Base-by-base conservation (phyloP, 2,797 vertebrate genomes). In the Botia kubotai region DNA sequence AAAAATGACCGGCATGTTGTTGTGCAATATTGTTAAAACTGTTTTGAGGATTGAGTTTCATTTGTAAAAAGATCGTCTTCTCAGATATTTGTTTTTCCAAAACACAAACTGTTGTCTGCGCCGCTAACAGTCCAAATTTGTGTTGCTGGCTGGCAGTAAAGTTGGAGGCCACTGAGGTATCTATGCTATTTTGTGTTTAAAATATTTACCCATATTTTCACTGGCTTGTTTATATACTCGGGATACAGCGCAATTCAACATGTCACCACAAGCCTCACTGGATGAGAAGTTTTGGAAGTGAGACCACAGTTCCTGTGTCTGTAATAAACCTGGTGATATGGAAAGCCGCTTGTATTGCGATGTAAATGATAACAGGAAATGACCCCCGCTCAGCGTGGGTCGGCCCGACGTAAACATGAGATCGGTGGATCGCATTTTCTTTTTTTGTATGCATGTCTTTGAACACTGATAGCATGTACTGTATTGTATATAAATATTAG, bases 221-320 rank as follows among this genome's bases (percentile, higher is more conserved):
- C 39, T 62, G 82, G 77, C 79, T 85, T 84, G 85, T 90, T 92
- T 89, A 89, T 84, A 87, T 92, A 89, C 86, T 85, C 79, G 80
- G 74, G 87, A 90, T 90, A 77, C 87, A 86, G 75, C 57, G 74
- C 84, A 87, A 88, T 88, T 78, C 74, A 75, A 21, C 75, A n/a
- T 68, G 75, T 78, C 78, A 65, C 80, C 72, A 71, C 67, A 84
- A 85, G 85, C 58, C 70, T 86, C 82, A 19, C n/a, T 53, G 21
- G 12, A n/a, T 29, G 62, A 36, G 77, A 71, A 81, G 23, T 75
- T 80, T 17, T 75, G 23, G 68, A 86, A 87, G 80, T 69, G 74
- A 16, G 66, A 68, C 84, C 71, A 57, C 19, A 21, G 55, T 57
- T 19, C 53, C 19, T 55, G n/a, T 55, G 52, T 16, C 1, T 53